phyloP scores from a whole-genome alignment of 92 coral and sea anemone genomes.

The Bergia puertoricense region DNA sequence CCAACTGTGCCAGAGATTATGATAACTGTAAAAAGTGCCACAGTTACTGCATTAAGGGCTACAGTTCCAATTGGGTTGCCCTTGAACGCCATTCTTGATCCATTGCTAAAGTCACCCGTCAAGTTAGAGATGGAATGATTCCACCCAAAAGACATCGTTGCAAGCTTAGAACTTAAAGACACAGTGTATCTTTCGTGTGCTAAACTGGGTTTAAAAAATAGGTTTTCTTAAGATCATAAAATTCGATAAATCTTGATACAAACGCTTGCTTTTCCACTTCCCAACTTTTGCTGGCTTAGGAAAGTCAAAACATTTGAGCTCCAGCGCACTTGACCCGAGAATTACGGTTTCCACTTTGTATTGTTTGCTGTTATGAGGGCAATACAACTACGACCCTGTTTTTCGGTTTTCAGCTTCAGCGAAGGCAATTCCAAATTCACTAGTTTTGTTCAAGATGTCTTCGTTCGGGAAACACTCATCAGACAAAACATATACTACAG shows the following conservation, averaged over 20 bases:
- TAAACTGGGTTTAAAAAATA: background rate
- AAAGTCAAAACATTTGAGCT: background rate
- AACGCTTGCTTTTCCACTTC: background rate
- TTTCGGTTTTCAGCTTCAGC: background rate
- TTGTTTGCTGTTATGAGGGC: background rate
- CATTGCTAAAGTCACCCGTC: background rate
- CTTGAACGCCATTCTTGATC: background rate
- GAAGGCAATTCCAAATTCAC: background rate
- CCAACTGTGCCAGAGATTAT: conserved; percentile 59
- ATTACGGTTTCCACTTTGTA: background rate
- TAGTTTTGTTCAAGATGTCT: background rate
- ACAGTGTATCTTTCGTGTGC: background rate
- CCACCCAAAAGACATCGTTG: background rate
- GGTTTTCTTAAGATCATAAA: background rate
- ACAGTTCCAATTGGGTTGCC: conserved; percentile 15
- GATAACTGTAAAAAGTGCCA: conserved; percentile 37
- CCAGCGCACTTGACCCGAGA: background rate
- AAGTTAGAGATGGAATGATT: background rate
- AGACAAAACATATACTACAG: background rate
- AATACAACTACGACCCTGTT: background rate
- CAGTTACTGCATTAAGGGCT: conserved; percentile 3
- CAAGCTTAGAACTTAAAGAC: background rate
- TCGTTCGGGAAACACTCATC: background rate
- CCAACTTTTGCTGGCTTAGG: background rate
- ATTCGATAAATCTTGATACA: background rate